These are phyloP conservation scores for Labroides dimidiatus DNA, from an alignment of 2,797 vertebrate genomes.

Conservation along the genomic window DNA sequence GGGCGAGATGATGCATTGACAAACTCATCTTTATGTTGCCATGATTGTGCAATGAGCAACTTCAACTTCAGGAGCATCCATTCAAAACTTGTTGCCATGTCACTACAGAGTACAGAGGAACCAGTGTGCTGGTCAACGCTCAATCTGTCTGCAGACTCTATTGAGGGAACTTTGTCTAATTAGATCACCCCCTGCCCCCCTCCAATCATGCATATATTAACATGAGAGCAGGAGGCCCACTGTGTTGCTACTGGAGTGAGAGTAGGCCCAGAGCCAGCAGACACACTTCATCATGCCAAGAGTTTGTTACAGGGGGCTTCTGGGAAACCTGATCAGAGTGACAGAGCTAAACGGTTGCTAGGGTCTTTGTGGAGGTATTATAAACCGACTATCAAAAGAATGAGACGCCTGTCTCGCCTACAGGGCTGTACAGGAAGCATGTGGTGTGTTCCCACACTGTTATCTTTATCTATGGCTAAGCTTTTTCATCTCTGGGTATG, in stretches of 20 bases:
- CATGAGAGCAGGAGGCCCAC: slow-evolving; percentile 1
- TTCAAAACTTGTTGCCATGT: background rate
- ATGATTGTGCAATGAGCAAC: too few relatives aligned
- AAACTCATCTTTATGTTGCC: too few relatives aligned
- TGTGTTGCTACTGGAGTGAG: slow-evolving; percentile 3
- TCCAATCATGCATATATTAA: slow-evolving; percentile 25
- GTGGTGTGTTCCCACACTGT: slow-evolving; percentile 28
- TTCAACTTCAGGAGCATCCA: background rate
- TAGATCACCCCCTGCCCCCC: background rate
- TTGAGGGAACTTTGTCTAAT: slow-evolving; percentile 10
- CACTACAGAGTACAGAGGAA: background rate
- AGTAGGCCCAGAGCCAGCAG: slow-evolving; percentile 47
- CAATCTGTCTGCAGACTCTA: background rate
- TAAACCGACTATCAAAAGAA: slow-evolving; percentile 16
- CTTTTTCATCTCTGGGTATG: too few relatives aligned
- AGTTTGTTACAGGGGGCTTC: slow-evolving; percentile 26
- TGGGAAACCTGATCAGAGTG: slow-evolving; percentile 45
- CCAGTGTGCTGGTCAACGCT: background rate
- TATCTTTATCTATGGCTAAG: background rate
- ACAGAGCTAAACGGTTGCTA: slow-evolving; percentile 31
- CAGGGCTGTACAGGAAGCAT: slow-evolving; percentile 22
- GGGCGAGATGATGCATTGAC: too few relatives aligned
- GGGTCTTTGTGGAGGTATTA: slow-evolving; percentile 33
- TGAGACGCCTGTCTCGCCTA: background rate
- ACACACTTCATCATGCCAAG: slow-evolving; percentile 34